Evolutionary conservation across 2,888 invertebrate genomes (phyloP), one percentile per base, ranked within the genome.

Genomic region (Icerya purchasi): DNA sequence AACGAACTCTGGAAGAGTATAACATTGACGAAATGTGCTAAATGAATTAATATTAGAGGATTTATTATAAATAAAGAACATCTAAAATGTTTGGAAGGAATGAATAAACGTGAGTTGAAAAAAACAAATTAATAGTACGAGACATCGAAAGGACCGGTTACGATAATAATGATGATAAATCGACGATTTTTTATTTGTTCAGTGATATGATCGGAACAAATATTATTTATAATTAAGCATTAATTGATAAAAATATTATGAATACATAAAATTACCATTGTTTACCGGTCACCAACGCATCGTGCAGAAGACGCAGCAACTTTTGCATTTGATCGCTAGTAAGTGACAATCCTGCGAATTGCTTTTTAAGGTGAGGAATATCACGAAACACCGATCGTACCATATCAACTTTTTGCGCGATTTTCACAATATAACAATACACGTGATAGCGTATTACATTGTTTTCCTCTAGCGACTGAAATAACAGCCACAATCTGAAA

Each of bases 261-360:
- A 56, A 20, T 20, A 24, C 21, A 25, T 18, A 58, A 22, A 62
- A 66, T 68, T 70, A 86, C 86, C 84, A 83, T 70, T 88, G 87
- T 67, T 88, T 86, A 69, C 87, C 86, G 69, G 85, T 84, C 51
- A 90, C 75, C n/a, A 84, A 72, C 24, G 90, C 90, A 73, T 90
- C 86, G 70, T 96, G 93, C 58, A 96, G 73, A 21, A 89, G 74
- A 66, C 94, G 80, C 67, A 92, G 84, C 1, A 94, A 74, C 68
- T 89, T 89, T 71, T 96, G 94, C 78, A 89, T 83, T 72, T 90
- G 88, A 72, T 90, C 89, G 68, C 83, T 85, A 1, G 86, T 83
- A 2, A 88, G 87, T 20, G 84, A 84, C 67, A 85, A 85, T 59
- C 78, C 78, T 1, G 81, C 77, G 70, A 88, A 86, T 70, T 87